phyloP scores from a whole-genome alignment of 2,888 invertebrate genomes.

The Polyploca ridens region DNA sequence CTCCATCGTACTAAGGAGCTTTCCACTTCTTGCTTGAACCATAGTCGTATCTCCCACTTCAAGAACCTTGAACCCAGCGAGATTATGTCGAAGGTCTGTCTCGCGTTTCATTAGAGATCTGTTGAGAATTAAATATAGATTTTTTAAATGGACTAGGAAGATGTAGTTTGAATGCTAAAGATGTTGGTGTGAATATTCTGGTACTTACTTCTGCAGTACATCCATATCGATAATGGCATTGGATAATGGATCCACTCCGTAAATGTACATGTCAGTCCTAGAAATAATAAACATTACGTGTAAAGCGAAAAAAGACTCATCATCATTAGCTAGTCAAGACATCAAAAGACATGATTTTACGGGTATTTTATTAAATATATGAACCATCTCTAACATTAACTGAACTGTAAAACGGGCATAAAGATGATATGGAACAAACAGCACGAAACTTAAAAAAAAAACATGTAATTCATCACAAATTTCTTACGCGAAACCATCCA shows the following conservation, averaged over 20 bases:
- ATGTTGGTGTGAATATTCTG: background rate
- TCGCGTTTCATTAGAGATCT: slow-evolving; percentile 87
- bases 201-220: slow-evolving; percentile 88
- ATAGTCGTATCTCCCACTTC: slow-evolving; percentile 83
- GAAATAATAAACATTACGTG: slow-evolving; percentile 44
- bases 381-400: too few species aligned
- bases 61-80: slow-evolving; percentile 88
- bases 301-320: background rate
- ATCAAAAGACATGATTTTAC: too few species aligned
- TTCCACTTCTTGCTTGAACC: slow-evolving; percentile 66
- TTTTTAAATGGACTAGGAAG: too few species aligned
- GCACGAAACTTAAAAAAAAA: too few species aligned
- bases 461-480: background rate
- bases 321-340: too few species aligned
- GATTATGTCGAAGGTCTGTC: slow-evolving; percentile 84
- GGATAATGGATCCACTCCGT: slow-evolving; percentile 92
- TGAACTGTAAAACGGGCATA: too few species aligned
- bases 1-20: slow-evolving; percentile 88
- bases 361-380: too few species aligned
- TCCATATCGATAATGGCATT: slow-evolving; percentile 93
- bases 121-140: slow-evolving; percentile 21
- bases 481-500: slow-evolving; percentile 88
- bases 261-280: slow-evolving; percentile 94
- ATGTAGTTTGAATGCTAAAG: background rate
- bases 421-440: too few species aligned